Evolutionary conservation across 1,140 invertebrate genomes (phyloP), one percentile per base, ranked within the genome.

Genomic region (Oedothorax gibbosus): DNA sequence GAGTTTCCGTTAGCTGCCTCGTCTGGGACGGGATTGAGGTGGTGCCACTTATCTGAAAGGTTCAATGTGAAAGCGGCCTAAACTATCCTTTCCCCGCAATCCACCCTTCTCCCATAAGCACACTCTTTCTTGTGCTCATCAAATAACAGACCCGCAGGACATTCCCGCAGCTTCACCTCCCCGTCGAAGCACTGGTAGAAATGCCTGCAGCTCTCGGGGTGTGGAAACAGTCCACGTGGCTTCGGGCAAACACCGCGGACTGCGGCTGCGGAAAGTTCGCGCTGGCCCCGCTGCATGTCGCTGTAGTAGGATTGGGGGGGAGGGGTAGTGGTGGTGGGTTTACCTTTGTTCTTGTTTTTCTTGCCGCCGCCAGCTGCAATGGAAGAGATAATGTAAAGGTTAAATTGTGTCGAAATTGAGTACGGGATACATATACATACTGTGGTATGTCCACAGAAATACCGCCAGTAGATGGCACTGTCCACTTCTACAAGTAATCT

Each of bases 131-230:
- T 60, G 3, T 69, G 20, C 0, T n/a, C 56, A n/a, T 85, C 82
- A 20, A 85, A 85, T 1, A 85, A 35, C 54, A 78, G 20, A 2
- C 75, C 75, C 12, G 51, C 21, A 0, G 82, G 82, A n/a, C 82
- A 85, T 5, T 51, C 20, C 15, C 77, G 76, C 20, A 77, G 11
- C 10, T 62, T n/a, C n/a, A 85, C 82, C 6, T 76, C 82, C 3
- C 82, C 82, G 56, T 85, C 82, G 15, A 71, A 85, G 49, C 82
- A 85, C 11, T 85, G 73, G 20, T 85, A 85, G 18, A 69, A 85
- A 18, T 18, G 60, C 14, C 57, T 14, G 54, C 82, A 85, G 11
- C 20, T n/a, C 7, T 85, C 65, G 14, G 64, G 53, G 62, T 85
- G 82, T 0, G 82, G 64, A 35, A 85, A 85, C 14, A 85, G 50